Evolutionary conservation across 1,140 invertebrate genomes (phyloP), one percentile per base, ranked within the genome.

Genomic region (Anastrepha ludens): DNA sequence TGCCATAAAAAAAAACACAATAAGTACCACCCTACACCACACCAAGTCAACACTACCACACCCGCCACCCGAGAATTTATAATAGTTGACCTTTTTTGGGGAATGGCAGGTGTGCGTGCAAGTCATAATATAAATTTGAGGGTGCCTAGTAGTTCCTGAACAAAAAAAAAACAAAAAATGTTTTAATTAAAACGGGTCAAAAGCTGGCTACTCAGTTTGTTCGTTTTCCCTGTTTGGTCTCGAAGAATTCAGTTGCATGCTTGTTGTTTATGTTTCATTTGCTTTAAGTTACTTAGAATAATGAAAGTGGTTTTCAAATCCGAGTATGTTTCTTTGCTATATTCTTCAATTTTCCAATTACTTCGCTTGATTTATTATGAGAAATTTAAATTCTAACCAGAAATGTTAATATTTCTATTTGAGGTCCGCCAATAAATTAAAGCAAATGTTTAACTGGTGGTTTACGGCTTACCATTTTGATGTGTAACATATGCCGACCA

Each of bases 351-450:
- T 74, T 15, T 15, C 13, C 11, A 11, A 44, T 70, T 41, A 20
- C 5, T 70, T 41, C 2, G 3, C 29, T 41, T 74, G 6, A 13
- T 44, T 70, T 65, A 15, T 39, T 41, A 74, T 74, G 67, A 7
- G 67, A 74, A 47, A n/a, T 74, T 17, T 11, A 44, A 74, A n/a
- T 74, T 47, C 41, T 41, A 74, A 74, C 4, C 67, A 47, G 67
- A 15, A 74, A 44, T 74, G 67, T 74, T 13, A 44, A 44, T 55
- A 55, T 55, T 74, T 5, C 67, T 41, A 74, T 74, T 74, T 74
- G 41, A 17, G 67, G 67, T 74, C 39, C 17, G n/a, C 2, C 67
- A 5, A 74, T 47, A 47, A 74, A 39, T 55, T 55, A 0, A 74
- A 74, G 39, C 13, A 17, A 62, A 47, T 74, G 44, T 74, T 44